A percentile compares a stretch with the other conserved stretches of the same genome.
These are phyloP conservation scores for Lathronympha strigana DNA, from an alignment of 2,888 invertebrate genomes.

Conservation along the genomic window DNA sequence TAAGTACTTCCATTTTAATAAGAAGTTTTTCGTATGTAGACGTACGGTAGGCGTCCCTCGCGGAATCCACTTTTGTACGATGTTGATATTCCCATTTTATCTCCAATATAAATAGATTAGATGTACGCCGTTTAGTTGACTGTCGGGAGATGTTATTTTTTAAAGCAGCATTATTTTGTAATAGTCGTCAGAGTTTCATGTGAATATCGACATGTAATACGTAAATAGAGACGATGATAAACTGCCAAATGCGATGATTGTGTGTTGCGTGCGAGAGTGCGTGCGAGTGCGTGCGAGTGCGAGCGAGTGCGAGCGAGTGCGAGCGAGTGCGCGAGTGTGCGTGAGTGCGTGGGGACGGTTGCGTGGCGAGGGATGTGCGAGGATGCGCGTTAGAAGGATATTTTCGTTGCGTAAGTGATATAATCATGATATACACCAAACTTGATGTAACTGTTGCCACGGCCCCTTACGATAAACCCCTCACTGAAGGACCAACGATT, in stretches of 20 bases:
- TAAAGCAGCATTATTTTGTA: conserved; percentile 54
- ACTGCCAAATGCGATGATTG: conserved; percentile 78
- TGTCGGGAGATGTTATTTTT: conserved; percentile 39
- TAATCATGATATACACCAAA: conserved; percentile 81
- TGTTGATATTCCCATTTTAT: conserved; percentile 73
- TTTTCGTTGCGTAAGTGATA: conserved; percentile 74
- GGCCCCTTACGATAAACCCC: conserved; percentile 70
- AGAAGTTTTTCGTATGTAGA: conserved; percentile 78
- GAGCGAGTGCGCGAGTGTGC: conserved; percentile 51
- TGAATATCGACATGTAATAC: conserved; percentile 68
- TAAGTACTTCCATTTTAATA: conserved; percentile 83
- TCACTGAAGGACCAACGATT: conserved; percentile 60
- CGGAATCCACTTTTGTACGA: conserved; percentile 66
- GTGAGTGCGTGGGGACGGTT: conserved; percentile 44
- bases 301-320: conserved; percentile 47
- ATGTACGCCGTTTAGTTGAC: conserved; percentile 41
- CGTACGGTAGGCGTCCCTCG: conserved; percentile 71
- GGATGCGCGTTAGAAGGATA: conserved; percentile 59
- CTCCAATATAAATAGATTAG: conserved; percentile 51
- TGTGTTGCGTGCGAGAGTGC: conserved; percentile 45
- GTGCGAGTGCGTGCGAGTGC: conserved; percentile 44
- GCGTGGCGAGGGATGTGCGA: conserved; percentile 49
- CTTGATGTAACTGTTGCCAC: conserved; percentile 66
- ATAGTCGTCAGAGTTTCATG: conserved; percentile 63
- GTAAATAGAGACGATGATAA: conserved; percentile 69